Base-by-base conservation (phyloP, 2,888 invertebrate genomes). In the Taphrorychus bicolor region DNA sequence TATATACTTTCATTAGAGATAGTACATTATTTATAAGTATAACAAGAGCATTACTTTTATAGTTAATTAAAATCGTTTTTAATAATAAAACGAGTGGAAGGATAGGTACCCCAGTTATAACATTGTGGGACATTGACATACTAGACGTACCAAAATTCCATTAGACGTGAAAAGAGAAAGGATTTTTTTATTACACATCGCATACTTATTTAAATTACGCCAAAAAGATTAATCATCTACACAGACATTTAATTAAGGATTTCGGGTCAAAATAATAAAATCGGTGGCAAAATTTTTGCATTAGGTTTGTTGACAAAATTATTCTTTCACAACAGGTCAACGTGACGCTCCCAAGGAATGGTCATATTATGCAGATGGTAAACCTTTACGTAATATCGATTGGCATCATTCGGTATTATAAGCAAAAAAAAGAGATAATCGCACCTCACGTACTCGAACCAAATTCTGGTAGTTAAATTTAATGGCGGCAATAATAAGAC, bases 111-210 rank as follows among this genome's bases (percentile, higher is more conserved):
- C n/a, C n/a, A n/a, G n/a, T n/a, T n/a, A 32, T 11, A 32, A 32
- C 32, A 32, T 32, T 32, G 11, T 11, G 32, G 11, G 32, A 32
- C 42, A 45, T 45, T 45, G 16, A 45, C 45, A 45, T 45, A 45
- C 45, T 11, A n/a, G 3, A 1, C 3, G 32, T 32, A 32, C 32
- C 32, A 11, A 17, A 45, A 45, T 45, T 45, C 7, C 45, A 45
- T 45, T 45, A 45, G 45, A 45, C 45, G 45, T 45, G 45, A 45
- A 45, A 45, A 45, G 45, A 45, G 45, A 45, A 45, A 45, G 45
- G 45, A 45, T 45, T 45, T 45, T n/a, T n/a, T 45, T 45, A 45
- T 45, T 45, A 45, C 45, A 45, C 45, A 32, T 3, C 32, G 3
- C 32, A 11, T 32, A n/a, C n/a, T n/a, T n/a, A 45, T 45, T 45